phyloP scores from a whole-genome alignment of 2,888 invertebrate species.

The Eupelmus urozonus region DNA sequence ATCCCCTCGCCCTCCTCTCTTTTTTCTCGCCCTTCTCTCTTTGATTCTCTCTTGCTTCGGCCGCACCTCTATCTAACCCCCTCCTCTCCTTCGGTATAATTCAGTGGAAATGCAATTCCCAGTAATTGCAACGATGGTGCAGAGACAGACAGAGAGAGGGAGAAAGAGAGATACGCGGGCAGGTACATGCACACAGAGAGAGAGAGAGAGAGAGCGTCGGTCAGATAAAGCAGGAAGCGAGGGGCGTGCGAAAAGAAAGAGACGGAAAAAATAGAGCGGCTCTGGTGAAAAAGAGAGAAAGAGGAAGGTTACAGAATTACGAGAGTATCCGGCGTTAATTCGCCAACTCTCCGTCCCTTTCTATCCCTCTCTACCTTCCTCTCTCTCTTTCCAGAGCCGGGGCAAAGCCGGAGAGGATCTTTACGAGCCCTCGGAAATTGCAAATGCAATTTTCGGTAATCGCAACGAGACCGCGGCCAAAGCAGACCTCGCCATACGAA shows the following conservation, averaged over 20 bases:
- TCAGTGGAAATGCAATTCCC: slow-evolving; percentile 72
- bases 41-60: slow-evolving; percentile 58
- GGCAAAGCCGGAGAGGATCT: slow-evolving; percentile 62
- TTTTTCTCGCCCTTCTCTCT: slow-evolving; percentile 54
- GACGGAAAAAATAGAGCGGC: slow-evolving; percentile 10
- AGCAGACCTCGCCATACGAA: not conserved
- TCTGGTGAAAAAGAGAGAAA: slow-evolving; percentile 31
- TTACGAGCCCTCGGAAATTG: slow-evolving; percentile 65
- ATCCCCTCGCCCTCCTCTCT: slow-evolving; percentile 7
- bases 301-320: slow-evolving; percentile 53
- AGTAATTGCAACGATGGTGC: slow-evolving; percentile 67
- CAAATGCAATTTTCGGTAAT: slow-evolving; percentile 65
- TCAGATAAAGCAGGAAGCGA: slow-evolving; percentile 26
- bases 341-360: slow-evolving; percentile 6
- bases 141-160: slow-evolving; percentile 42
- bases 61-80: slow-evolving; percentile 53
- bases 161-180: slow-evolving; percentile 59
- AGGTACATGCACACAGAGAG: slow-evolving; percentile 27
- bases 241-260: slow-evolving; percentile 56
- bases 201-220: slow-evolving; percentile 35
- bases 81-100: slow-evolving; percentile 61
- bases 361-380: not conserved
- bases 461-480: slow-evolving; percentile 39
- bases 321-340: slow-evolving; percentile 37
- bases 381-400: not conserved